Conservation (phyloP, 2,113 vertebrate species). For the Channa argus region DNA sequence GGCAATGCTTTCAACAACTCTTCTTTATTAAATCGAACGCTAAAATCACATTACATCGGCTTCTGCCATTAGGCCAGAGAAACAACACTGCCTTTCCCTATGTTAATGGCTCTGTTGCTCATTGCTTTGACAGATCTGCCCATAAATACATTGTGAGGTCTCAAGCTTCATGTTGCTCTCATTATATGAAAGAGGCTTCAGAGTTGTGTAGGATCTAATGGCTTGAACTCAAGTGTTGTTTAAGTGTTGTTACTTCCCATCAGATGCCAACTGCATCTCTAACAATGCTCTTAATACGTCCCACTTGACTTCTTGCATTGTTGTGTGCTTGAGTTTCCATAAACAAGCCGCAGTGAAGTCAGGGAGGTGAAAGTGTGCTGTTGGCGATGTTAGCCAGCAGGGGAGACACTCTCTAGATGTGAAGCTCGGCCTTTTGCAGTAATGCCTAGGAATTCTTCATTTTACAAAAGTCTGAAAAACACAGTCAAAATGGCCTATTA, state of each 20-base stretch:
- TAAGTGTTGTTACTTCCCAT: constrained; percentile 67
- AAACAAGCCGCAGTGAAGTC: constrained; percentile 57
- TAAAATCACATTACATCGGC: constrained; percentile 56
- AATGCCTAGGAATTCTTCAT: constrained; percentile 30
- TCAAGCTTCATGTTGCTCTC: constrained; percentile 51
- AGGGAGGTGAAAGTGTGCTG: constrained; percentile 41
- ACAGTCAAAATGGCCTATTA: neutral
- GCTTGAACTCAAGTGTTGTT: constrained; percentile 67
- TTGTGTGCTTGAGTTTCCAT: constrained; percentile 59
- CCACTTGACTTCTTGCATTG: constrained; percentile 50
- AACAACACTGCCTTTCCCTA: constrained; percentile 46
- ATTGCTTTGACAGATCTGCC: constrained; percentile 63
- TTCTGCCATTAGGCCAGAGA: constrained; percentile 58
- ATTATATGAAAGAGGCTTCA: constrained; percentile 60
- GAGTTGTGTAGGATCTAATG: constrained; percentile 71
- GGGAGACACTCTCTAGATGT: constrained; percentile 25
- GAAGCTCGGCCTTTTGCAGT: neutral
- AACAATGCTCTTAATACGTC: constrained; percentile 59
- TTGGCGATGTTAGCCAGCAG: constrained; percentile 1
- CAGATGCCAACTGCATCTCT: constrained; percentile 57
- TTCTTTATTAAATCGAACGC: constrained; percentile 60
- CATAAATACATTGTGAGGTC: constrained; percentile 58
- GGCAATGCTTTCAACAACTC: constrained; percentile 64
- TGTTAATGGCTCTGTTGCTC: constrained; percentile 58
- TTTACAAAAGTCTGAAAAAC: neutral